Conservation (phyloP, 2,797 vertebrate genomes). For the Pagetopsis macropterus region DNA sequence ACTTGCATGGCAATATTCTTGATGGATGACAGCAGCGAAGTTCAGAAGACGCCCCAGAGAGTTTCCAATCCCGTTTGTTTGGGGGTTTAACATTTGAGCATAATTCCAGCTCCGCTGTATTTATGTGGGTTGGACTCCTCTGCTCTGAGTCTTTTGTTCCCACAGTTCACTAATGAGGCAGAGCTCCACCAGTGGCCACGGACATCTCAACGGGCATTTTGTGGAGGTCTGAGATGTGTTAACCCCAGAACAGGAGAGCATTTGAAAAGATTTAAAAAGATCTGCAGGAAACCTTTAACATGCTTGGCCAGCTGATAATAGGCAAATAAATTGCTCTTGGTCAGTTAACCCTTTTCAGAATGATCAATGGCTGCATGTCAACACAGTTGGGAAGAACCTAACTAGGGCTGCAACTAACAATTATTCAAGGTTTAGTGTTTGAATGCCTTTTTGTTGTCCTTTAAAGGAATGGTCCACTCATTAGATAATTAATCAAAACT, state of each 20-base stretch:
- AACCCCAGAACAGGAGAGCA: conserved; percentile 12
- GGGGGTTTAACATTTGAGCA: conserved; percentile 74
- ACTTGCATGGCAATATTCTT: conserved; percentile 73
- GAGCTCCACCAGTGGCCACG: conserved; percentile 27
- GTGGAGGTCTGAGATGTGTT: conserved; percentile 15
- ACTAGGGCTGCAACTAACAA: neutral
- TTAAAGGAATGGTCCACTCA: too few relatives aligned
- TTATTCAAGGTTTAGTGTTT: neutral
- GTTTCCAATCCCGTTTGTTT: conserved; percentile 74
- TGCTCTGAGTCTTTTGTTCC: conserved; percentile 47
- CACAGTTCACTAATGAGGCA: conserved; percentile 60
- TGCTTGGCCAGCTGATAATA: conserved; percentile 20
- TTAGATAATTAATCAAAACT: too few relatives aligned
- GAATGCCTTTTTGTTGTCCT: too few relatives aligned
- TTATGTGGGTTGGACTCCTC: conserved; percentile 57
- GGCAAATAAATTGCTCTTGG: conserved; percentile 21
- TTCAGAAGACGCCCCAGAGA: conserved; percentile 73
- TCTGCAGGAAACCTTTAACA: conserved; percentile 39
- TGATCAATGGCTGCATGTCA: neutral
- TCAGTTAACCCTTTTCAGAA: conserved; percentile 18
- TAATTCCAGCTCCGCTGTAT: conserved; percentile 62
- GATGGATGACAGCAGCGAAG: conserved; percentile 73
- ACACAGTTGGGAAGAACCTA: neutral
- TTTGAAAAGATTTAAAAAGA: conserved; percentile 21
- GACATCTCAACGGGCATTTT: conserved; percentile 36